These are phyloP conservation scores for Silurus asotus DNA, from an alignment of 2,113 vertebrate species.

Conservation along the genomic window DNA sequence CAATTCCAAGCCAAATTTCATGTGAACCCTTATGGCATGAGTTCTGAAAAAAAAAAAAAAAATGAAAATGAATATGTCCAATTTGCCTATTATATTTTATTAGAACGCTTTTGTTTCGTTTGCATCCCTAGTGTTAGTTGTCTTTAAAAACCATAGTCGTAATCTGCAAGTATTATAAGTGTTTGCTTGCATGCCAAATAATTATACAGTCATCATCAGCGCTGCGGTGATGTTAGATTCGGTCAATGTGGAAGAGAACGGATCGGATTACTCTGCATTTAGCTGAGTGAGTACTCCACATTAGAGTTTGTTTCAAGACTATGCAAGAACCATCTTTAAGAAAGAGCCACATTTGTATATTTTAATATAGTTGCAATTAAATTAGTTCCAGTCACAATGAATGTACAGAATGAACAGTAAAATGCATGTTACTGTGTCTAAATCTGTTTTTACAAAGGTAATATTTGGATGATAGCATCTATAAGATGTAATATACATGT, in stretches of 20 bases:
- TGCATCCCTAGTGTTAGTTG: not conserved
- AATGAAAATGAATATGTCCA: not conserved
- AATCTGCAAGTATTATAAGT: not conserved
- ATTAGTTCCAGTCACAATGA: constrained; percentile 23
- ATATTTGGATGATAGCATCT: not conserved
- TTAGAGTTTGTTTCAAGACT: not conserved
- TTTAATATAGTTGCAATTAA: constrained; percentile 16
- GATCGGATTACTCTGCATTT: not conserved
- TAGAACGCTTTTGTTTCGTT: not conserved
- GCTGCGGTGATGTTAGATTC: not conserved
- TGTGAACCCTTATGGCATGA: not conserved
- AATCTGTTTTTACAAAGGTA: not conserved
- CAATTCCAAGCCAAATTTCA: not conserved
- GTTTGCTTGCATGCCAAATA: not conserved
- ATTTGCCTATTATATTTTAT: not conserved
- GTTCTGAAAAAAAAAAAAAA: not conserved
- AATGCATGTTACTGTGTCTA: not conserved
- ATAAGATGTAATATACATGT: constrained; percentile 20
- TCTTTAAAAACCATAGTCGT: not conserved
- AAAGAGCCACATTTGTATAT: not conserved
- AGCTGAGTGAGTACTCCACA: not conserved
- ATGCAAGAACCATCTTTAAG: not conserved
- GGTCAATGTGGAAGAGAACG: not conserved
- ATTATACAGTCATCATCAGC: not conserved
- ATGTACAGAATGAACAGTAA: constrained; percentile 9